Base-by-base conservation (phyloP, 2,797 vertebrate genomes). In the Ataeniobius toweri region DNA sequence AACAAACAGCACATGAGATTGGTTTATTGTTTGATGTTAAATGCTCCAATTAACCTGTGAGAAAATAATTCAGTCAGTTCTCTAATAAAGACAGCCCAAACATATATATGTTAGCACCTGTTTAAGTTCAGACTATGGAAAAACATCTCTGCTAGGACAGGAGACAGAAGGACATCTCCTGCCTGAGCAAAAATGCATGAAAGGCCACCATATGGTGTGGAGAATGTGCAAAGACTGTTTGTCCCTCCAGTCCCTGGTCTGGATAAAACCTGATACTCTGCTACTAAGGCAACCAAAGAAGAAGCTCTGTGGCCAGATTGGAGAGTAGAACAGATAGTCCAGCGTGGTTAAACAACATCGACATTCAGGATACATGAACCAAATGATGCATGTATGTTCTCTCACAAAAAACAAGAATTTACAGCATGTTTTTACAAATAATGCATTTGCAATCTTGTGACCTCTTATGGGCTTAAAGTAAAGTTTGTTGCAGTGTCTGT, bases 141-240 rank as follows among this genome's bases (percentile, higher is more conserved):
- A 92, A 92, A 94, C 89, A 90, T 20, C 80, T 73, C 81, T 76
- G 86, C 77, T 79, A 85, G 81, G 76, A 48, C 73, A 68, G 78
- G 81, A 80, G 82, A 77, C 73, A 76, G 85, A 85, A 36, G 73
- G 76, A 85, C 83, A 77, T 84, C 74, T 90, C 71, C 86, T 70
- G 74, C 82, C 86, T 79, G 78, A 79, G 83, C 90, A 88, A 92
- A 94, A 94, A 92, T 89, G 86, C 91, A 90, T 91, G 76, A 91
- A 92, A 93, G 91, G 93, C 94, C 90, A 93, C 93, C 95, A 96
- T 95, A 95, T 96, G 96, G 91, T 88, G 80, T 56, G 77, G 65
- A 84, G 77, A 84, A 83, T 90, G 89, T 91, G 88, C 81, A 93
- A 92, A 90, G 86, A 82, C 86, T 89, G 81, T 93, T 92, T 94